Percentiles rank a stretch among this genome's conserved stretches.
These are phyloP conservation scores for Leucoraja ocellata DNA, from an alignment of 2,797 vertebrate species.

Conservation along the genomic window DNA sequence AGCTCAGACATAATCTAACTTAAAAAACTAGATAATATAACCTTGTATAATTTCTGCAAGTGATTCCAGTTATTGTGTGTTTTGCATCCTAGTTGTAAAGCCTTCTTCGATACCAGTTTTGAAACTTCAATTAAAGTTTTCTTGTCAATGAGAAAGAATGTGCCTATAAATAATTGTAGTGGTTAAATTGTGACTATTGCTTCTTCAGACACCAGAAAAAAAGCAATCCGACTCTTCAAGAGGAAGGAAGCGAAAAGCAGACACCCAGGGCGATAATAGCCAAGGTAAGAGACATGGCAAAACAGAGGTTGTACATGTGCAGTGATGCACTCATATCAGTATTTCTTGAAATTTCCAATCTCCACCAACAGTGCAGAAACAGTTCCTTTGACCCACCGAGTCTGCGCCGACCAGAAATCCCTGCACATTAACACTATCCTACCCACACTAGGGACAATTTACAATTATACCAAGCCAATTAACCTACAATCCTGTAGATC, in stretches of 20 bases:
- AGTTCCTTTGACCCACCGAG: too few relatives aligned
- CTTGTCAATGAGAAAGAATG: too few relatives aligned
- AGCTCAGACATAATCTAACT: too few relatives aligned
- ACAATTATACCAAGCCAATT: too few relatives aligned
- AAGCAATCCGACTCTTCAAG: conserved; percentile 86
- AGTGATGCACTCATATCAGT: not conserved
- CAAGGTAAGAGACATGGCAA: conserved; percentile 69
- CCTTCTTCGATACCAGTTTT: too few relatives aligned
- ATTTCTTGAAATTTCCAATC: not conserved
- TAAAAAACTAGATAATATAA: not conserved
- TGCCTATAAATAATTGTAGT: not conserved
- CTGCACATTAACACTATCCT: too few relatives aligned
- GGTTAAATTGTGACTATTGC: conserved; percentile 21
- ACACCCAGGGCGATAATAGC: conserved; percentile 92
- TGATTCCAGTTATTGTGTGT: too few relatives aligned
- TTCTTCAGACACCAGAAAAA: conserved; percentile 88
- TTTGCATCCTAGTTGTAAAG: not conserved
- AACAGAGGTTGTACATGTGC: too few relatives aligned
- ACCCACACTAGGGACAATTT: too few relatives aligned
- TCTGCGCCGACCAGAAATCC: too few relatives aligned
- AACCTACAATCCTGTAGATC: too few relatives aligned
- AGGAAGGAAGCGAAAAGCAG: conserved; percentile 94
- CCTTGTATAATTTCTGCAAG: not conserved
- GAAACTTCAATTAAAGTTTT: not conserved
- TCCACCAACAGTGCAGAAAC: too few relatives aligned